Percentiles rank a stretch among this genome's conserved stretches.
Evolutionary conservation across 2,888 invertebrate species (phyloP).

Genomic region (Drosophila anomelani): DNA sequence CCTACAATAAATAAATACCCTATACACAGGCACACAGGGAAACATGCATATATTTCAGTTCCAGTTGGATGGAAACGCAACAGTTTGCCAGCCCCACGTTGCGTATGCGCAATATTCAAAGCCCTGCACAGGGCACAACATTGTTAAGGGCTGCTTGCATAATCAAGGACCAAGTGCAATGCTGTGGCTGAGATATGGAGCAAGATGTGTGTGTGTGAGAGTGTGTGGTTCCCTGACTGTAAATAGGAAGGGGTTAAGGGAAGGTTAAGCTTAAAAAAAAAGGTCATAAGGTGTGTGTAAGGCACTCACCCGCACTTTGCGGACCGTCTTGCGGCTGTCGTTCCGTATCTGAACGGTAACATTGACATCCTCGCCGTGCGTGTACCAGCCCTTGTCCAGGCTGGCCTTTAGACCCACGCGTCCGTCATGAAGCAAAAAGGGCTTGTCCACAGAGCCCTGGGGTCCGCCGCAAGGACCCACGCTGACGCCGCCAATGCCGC

Average conservation of each 20-base stretch:
- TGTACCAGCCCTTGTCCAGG: conserved; percentile 92
- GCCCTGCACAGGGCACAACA: background rate
- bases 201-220: no score
- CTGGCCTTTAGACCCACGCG: conserved; percentile 91
- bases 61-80: conserved; percentile 2
- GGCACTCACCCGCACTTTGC: conserved; percentile 90
- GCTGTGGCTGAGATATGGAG: background rate
- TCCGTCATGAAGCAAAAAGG: conserved; percentile 94
- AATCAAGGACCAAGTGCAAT: background rate
- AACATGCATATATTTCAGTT: no score
- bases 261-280: no score
- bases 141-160: conserved; percentile 4
- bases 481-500: conserved; percentile 72
- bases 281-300: background rate
- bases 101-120: conserved; percentile 26
- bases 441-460: conserved; percentile 90
- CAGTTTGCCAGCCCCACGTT: conserved; percentile 11
- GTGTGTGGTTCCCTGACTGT: background rate
- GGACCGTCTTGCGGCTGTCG: conserved; percentile 93
- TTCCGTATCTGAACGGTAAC: conserved; percentile 91
- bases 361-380: conserved; percentile 92
- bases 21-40: no score
- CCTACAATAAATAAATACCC: no score
- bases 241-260: background rate
- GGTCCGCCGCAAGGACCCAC: conserved; percentile 86